Evolutionary conservation across 2,113 vertebrate species (phyloP).

Genomic region (Oreotrochilus melanogaster): DNA sequence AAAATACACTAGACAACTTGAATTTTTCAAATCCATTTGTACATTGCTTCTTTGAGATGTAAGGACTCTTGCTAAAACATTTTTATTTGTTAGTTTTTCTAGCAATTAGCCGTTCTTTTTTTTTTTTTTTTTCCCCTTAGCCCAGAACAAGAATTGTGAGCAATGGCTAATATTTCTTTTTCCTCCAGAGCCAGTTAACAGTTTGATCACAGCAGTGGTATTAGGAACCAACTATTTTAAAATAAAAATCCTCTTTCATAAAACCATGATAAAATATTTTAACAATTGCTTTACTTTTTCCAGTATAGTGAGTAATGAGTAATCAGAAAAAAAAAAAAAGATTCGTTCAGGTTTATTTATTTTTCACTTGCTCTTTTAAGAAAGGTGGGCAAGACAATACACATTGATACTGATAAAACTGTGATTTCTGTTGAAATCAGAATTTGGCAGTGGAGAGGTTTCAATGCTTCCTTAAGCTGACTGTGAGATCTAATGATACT

Average conservation of each 20-base stretch:
- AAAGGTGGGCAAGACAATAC: background rate
- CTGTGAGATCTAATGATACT: background rate
- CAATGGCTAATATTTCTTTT: background rate
- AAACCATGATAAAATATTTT: background rate
- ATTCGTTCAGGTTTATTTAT: background rate
- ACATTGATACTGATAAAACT: background rate
- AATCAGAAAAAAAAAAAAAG: background rate
- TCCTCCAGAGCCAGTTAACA: background rate
- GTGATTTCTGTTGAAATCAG: background rate
- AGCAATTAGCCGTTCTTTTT: accelerated
- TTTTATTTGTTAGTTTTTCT: background rate
- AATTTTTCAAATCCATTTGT: background rate
- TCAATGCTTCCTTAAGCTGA: background rate
- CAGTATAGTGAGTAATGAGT: background rate
- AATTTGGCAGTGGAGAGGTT: accelerated
- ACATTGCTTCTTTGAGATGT: background rate
- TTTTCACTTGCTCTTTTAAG: background rate
- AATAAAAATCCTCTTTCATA: background rate
- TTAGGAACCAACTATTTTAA: background rate
- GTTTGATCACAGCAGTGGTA: background rate
- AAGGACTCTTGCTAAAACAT: background rate
- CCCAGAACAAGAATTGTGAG: background rate
- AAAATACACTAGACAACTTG: background rate
- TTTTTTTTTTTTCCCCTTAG: no score
- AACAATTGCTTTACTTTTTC: background rate